Evolutionary conservation across 2,113 vertebrate species (phyloP).

Genomic region (Pleuronectes platessa): DNA sequence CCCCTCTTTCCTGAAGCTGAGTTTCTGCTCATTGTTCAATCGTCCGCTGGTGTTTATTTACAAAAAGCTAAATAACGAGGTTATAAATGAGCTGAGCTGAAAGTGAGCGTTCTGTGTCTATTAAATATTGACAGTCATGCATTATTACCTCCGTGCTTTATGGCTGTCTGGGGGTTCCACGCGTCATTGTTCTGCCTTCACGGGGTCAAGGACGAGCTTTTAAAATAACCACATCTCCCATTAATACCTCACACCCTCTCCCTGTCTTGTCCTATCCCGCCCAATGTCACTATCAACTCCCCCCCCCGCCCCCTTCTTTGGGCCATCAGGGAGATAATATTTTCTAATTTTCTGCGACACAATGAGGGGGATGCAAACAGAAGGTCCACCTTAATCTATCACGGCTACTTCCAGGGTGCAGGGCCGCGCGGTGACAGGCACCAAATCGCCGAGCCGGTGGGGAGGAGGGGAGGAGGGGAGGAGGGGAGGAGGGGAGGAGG

Average conservation of each 20-base stretch:
- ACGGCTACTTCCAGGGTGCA: conserved; percentile 78
- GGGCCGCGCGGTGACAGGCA: conserved; percentile 66
- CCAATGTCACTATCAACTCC: conserved; percentile 64
- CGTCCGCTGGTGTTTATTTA: not conserved
- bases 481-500: conserved; percentile 79
- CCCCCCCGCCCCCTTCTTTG: conserved; percentile 22
- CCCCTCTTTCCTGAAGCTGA: not conserved
- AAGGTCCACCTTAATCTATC: conserved; percentile 94
- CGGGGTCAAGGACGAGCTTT: conserved; percentile 75
- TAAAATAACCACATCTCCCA: conserved; percentile 78
- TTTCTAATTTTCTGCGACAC: conserved; percentile 84
- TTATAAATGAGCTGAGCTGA: not conserved
- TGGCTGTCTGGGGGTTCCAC: conserved; percentile 51
- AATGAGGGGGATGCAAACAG: conserved; percentile 86
- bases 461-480: conserved; percentile 81
- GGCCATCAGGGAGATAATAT: conserved; percentile 84
- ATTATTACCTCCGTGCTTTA: conserved; percentile 46
- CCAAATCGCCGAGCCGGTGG: conserved; percentile 70
- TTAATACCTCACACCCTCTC: conserved; percentile 51
- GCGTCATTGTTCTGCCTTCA: conserved; percentile 56
- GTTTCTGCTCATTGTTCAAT: not conserved
- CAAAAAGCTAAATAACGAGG: not conserved
- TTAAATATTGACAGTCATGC: conserved; percentile 33
- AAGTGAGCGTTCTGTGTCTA: conserved; percentile 5
- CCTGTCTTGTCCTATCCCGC: conserved; percentile 59